A percentile compares a stretch with the other conserved stretches of the same genome.
These are phyloP conservation scores for Morpho deidamia DNA, from an alignment of 2,888 invertebrate species.

Conservation along the genomic window DNA sequence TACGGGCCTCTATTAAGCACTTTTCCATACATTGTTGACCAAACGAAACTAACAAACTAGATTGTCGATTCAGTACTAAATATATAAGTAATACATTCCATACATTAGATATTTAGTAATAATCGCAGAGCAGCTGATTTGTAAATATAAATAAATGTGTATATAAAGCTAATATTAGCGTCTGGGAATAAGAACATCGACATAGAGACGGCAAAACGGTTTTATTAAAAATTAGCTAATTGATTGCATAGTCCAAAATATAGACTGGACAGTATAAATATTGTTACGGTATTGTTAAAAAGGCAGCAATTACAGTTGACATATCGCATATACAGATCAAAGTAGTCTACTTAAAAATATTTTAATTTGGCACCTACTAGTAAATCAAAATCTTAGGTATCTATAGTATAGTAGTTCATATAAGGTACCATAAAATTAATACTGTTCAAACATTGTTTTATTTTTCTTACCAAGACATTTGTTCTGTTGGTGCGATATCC, in stretches of 20 bases:
- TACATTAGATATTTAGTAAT: slow-evolving; percentile 44
- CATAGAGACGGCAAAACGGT: slow-evolving; percentile 22
- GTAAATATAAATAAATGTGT: slow-evolving; percentile 63
- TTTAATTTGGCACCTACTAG: too few species aligned
- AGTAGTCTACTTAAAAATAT: too few species aligned
- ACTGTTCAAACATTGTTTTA: too few species aligned
- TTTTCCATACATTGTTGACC: slow-evolving; percentile 9
- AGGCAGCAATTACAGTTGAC: slow-evolving; percentile 25
- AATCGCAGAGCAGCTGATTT: slow-evolving; percentile 52
- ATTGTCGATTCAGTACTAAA: slow-evolving; percentile 45
- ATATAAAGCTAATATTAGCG: slow-evolving; percentile 49
- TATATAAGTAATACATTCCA: slow-evolving; percentile 66
- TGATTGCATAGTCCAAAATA: slow-evolving; percentile 21
- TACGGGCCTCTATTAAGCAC: not conserved
- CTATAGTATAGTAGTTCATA: too few species aligned
- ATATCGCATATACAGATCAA: not conserved
- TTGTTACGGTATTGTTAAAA: slow-evolving; percentile 31
- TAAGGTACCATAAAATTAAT: too few species aligned
- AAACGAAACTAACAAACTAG: slow-evolving; percentile 9
- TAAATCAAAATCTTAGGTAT: too few species aligned
- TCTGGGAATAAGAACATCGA: slow-evolving; percentile 21
- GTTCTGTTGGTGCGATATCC: not conserved
- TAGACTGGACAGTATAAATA: slow-evolving; percentile 20
- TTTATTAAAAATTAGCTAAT: slow-evolving; percentile 16
- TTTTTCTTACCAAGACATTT: too few species aligned